These are phyloP conservation scores for Drosophila antonietae DNA, from an alignment of 2,888 invertebrate genomes.

Conservation along the genomic window DNA sequence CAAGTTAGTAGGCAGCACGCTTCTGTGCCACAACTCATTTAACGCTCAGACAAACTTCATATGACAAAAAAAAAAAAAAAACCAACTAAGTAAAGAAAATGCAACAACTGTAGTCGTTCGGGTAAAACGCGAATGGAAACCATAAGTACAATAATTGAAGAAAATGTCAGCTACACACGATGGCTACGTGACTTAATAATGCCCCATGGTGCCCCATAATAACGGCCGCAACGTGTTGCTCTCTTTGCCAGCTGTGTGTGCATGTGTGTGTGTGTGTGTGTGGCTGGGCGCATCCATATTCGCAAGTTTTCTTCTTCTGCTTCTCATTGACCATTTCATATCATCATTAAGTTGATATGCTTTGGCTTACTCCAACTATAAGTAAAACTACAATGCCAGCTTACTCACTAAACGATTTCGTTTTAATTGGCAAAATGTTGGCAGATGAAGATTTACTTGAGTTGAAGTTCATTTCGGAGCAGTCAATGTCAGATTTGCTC, in stretches of 20 bases:
- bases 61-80: constrained; percentile 5
- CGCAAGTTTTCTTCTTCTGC: constrained; percentile 26
- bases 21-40: constrained; percentile 66
- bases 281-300: constrained; percentile 15
- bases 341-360: constrained; percentile 61
- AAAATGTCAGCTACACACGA: constrained; percentile 76
- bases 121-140: constrained; percentile 67
- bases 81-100: constrained; percentile 7
- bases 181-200: constrained; percentile 76
- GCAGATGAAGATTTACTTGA: not conserved
- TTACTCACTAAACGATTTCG: constrained; percentile 34
- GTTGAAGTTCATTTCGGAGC: no score
- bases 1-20: constrained; percentile 42
- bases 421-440: constrained; percentile 53
- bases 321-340: constrained; percentile 60
- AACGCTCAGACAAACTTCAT: constrained; percentile 41
- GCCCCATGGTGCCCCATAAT: constrained; percentile 62
- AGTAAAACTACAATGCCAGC: constrained; percentile 15
- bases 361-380: constrained; percentile 20
- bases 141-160: constrained; percentile 78
- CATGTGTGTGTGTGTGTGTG: not conserved
- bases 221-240: constrained; percentile 64
- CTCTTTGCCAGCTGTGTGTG: constrained; percentile 21
- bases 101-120: constrained; percentile 44
- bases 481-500: not conserved